Conservation (phyloP, 2,888 invertebrate genomes). For the Ryuthela nishihirai region DNA sequence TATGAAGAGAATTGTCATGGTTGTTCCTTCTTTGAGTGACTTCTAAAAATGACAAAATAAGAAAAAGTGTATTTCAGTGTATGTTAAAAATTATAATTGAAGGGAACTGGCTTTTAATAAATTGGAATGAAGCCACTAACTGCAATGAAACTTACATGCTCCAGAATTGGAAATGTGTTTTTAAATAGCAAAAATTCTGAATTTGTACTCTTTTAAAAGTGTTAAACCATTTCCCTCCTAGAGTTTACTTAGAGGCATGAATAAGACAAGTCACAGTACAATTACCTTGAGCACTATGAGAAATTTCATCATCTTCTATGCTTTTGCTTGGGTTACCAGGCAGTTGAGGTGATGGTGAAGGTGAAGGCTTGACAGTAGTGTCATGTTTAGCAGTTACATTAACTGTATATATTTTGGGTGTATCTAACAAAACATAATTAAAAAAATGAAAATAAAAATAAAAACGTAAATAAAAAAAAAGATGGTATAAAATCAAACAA, state of each 20-base stretch:
- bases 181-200: too few species aligned
- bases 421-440: not conserved
- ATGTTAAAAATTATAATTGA: too few species aligned
- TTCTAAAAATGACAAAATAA: too few species aligned
- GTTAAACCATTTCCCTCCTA: not conserved
- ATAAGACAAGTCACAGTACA: not conserved
- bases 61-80: too few species aligned
- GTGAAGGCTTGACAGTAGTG: slow-evolving; percentile 8
- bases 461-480: not conserved
- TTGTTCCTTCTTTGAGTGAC: too few species aligned
- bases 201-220: not conserved
- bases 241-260: not conserved
- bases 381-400: slow-evolving; percentile 11
- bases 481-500: not conserved
- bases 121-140: too few species aligned
- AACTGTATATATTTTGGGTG: not conserved
- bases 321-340: slow-evolving; percentile 13
- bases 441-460: not conserved
- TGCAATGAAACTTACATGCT: too few species aligned
- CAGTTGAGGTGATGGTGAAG: slow-evolving; percentile 6
- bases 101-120: too few species aligned
- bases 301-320: slow-evolving; percentile 15
- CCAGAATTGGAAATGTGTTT: too few species aligned
- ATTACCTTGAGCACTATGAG: slow-evolving; percentile 31
- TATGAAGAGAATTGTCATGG: too few species aligned